Conservation (phyloP, 2,888 invertebrate genomes). For the Drosophila borealis region DNA sequence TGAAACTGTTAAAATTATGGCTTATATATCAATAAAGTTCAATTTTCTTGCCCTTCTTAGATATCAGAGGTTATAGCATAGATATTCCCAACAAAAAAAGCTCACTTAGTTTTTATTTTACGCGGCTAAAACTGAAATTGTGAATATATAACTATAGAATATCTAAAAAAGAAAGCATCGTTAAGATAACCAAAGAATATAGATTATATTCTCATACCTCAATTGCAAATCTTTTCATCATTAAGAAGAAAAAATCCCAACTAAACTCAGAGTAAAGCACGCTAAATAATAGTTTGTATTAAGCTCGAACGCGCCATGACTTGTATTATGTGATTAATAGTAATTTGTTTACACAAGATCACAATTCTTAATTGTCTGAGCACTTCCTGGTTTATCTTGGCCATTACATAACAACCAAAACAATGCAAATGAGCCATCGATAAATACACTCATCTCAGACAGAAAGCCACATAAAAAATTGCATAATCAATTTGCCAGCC, state of each 20-base stretch:
- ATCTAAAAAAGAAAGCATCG: too few species aligned
- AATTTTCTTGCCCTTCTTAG: too few species aligned
- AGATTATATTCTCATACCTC: constrained; percentile 2
- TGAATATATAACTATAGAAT: too few species aligned
- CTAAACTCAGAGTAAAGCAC: constrained; percentile 19
- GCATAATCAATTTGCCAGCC: constrained; percentile 37
- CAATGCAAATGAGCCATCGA: constrained; percentile 9
- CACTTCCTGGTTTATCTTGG: constrained; percentile 43
- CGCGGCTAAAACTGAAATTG: too few species aligned
- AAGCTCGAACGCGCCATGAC: constrained; percentile 26
- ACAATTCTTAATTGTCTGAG: constrained; percentile 20
- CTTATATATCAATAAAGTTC: too few species aligned
- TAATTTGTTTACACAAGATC: constrained; percentile 44
- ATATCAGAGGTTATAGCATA: too few species aligned
- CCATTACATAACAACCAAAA: constrained; percentile 45
- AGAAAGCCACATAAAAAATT: constrained; percentile 19
- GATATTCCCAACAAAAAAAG: too few species aligned
- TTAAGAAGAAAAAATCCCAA: constrained; percentile 7
- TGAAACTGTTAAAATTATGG: background rate
- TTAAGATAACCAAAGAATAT: background rate
- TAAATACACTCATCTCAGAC: background rate
- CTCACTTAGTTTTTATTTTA: too few species aligned
- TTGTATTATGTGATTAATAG: constrained; percentile 46
- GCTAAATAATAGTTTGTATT: constrained; percentile 22
- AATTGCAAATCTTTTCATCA: constrained; percentile 5